Evolutionary conservation across 2,113 vertebrate species (phyloP).

Genomic region (Mesembrinibis cayennensis): DNA sequence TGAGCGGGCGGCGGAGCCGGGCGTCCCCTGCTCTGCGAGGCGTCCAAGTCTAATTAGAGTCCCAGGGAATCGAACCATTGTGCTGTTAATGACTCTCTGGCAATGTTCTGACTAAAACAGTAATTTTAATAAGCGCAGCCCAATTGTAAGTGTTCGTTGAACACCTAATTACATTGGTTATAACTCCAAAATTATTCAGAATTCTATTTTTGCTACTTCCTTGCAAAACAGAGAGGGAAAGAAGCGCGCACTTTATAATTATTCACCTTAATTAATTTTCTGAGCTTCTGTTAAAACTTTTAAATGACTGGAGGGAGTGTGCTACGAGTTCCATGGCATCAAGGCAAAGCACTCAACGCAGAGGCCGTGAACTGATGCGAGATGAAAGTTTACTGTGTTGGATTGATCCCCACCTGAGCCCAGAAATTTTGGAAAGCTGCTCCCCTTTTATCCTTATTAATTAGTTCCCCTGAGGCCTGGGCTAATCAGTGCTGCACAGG

Average conservation of each 20-base stretch:
- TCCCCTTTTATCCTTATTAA: constrained; percentile 52
- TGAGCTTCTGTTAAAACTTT: constrained; percentile 48
- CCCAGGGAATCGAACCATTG: constrained; percentile 64
- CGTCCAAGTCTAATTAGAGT: constrained; percentile 73
- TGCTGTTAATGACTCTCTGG: constrained; percentile 77
- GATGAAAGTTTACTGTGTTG: constrained; percentile 26
- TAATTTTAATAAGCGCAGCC: constrained; percentile 76
- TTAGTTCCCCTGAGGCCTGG: constrained; percentile 11
- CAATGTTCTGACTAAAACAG: constrained; percentile 74
- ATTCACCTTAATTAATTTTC: constrained; percentile 76
- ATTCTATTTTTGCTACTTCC: constrained; percentile 50
- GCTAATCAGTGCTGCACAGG: not conserved
- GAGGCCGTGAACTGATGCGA: not conserved
- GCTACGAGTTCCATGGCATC: not conserved
- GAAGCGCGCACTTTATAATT: constrained; percentile 47
- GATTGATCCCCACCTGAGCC: constrained; percentile 42
- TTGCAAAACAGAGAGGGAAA: constrained; percentile 43
- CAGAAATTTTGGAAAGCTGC: constrained; percentile 20
- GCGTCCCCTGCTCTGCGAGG: not conserved
- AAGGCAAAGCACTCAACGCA: not conserved
- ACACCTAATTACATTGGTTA: constrained; percentile 75
- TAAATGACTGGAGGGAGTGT: not conserved
- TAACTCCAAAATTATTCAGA: constrained; percentile 67
- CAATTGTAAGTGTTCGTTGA: constrained; percentile 69
- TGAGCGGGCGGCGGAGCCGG: not conserved